Evolutionary conservation across 2,888 invertebrate genomes (phyloP), one percentile per base, ranked within the genome.

Genomic region (Tetheella fluctuosa): DNA sequence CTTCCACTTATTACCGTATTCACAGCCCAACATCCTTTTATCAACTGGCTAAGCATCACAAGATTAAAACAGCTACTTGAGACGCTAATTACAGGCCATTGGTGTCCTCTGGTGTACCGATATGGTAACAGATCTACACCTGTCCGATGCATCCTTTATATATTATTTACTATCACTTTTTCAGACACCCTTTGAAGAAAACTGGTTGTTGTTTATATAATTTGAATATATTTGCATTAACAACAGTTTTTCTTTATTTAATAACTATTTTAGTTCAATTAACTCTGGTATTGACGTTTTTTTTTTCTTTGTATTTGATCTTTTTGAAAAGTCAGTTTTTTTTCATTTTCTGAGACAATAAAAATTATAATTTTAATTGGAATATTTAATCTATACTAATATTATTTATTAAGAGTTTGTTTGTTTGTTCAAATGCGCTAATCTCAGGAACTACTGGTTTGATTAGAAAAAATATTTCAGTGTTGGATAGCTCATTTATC

Each of bases 41-140:
- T 69, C 72, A 68, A 76, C 70, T 71, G 68, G 67, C 72, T 74
- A 77, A 72, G 77, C 73, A 71, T 70, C 73, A 77, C 71, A 81
- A 73, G 77, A 83, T 77, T 73, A 83, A 82, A 85, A 83, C 74
- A 74, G 77, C 70, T 69, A 59, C 63, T 71, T 66, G 57, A 65
- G 65, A 67, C 67, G 71, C 82, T 88, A 88, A 88, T 88, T 87
- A 80, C 76, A 52, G 64, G 59, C 65, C 58, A 74, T 77, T 81
- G 77, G 74, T 81, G 80, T 74, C 64, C 76, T 70, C 64, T 66
- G 70, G 64, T 61, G 52, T 64, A 73, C 82, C 76, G 72, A 78
- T 83, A 82, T 75, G 79, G 81, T 39, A 66, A 68, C 59, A 34
- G 63, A 59, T 63, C 58, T 60, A 71, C 74, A 81, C 76, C 84